phyloP scores from a whole-genome alignment of 1,140 invertebrate species.

The Magallana gigas region DNA sequence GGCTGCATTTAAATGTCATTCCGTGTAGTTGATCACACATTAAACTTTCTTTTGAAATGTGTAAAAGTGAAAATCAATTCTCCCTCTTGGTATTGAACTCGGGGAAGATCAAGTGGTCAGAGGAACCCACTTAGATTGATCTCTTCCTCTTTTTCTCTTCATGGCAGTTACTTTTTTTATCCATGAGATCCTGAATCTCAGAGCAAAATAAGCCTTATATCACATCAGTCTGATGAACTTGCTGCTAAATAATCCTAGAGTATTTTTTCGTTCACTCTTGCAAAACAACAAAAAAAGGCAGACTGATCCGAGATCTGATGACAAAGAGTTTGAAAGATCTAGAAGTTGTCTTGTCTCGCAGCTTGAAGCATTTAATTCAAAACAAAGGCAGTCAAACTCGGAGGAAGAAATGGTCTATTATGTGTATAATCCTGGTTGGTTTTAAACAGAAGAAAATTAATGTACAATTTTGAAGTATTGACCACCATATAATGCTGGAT shows the following conservation, averaged over 20 bases:
- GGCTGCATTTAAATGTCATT: constrained; percentile 19
- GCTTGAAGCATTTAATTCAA: constrained; percentile 17
- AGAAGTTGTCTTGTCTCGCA: not conserved
- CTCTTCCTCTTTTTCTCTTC: not conserved
- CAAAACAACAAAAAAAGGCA: not conserved
- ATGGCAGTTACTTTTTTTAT: no score
- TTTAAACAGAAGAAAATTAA: constrained; percentile 3
- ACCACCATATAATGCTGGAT: constrained; percentile 1
- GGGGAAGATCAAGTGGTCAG: not conserved
- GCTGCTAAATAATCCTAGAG: not conserved
- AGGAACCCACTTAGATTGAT: constrained; percentile 1
- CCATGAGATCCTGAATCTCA: no score
- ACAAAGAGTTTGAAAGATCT: not conserved
- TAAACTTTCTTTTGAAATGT: not conserved
- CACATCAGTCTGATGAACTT: not conserved
- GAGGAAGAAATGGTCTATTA: not conserved
- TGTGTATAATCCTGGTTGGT: not conserved
- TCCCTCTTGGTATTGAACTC: not conserved
- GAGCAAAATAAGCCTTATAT: not conserved
- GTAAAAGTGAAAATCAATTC: constrained; percentile 25
- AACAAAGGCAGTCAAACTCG: constrained; percentile 1
- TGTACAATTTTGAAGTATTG: constrained; percentile 21
- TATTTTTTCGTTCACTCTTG: not conserved
- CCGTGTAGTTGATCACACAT: not conserved
- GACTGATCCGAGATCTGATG: not conserved